phyloP scores from a whole-genome alignment of 2,888 invertebrate genomes.

The Mallateleia sp. region DNA sequence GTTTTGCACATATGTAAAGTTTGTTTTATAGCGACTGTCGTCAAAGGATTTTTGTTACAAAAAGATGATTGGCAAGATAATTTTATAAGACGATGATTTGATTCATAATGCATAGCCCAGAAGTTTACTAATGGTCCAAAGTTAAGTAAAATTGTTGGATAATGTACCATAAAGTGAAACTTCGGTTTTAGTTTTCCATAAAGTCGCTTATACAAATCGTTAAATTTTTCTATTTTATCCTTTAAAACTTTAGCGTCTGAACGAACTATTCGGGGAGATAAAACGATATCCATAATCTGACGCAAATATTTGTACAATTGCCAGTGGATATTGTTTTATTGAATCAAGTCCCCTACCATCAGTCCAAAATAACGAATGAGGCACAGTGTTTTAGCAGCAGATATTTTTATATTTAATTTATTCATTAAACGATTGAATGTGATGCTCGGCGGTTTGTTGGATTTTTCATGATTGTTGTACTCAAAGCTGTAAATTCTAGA shows the following conservation, averaged over 20 bases:
- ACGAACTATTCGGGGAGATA: slow-evolving; percentile 2
- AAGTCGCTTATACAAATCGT: slow-evolving; percentile 12
- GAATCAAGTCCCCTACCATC: slow-evolving; percentile 42
- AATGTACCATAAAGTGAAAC: slow-evolving; percentile 16
- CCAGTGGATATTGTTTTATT: slow-evolving; percentile 27
- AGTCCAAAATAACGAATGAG: slow-evolving; percentile 41
- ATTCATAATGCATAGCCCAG: slow-evolving; percentile 46
- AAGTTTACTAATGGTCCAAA: slow-evolving; percentile 19
- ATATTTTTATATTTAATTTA: slow-evolving; percentile 32
- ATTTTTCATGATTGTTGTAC: slow-evolving; percentile 1
- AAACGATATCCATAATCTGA: slow-evolving; percentile 31
- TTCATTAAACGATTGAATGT: slow-evolving; percentile 1
- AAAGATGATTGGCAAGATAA: background rate
- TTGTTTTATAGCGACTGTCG: slow-evolving; percentile 41
- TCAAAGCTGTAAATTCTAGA: slow-evolving; percentile 30
- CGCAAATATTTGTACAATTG: slow-evolving; percentile 30
- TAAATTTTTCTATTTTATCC: background rate
- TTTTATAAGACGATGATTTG: slow-evolving; percentile 10
- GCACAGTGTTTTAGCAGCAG: slow-evolving; percentile 40
- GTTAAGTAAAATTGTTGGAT: slow-evolving; percentile 26
- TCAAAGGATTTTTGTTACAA: slow-evolving; percentile 33
- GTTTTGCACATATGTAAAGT: slow-evolving; percentile 26
- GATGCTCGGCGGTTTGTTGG: slow-evolving; percentile 21
- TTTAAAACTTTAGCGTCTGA: slow-evolving; percentile 23
- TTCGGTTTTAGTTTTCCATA: background rate